Evolutionary conservation across 2,797 vertebrate genomes (phyloP).

Genomic region (Cyprinodon diabolis): DNA sequence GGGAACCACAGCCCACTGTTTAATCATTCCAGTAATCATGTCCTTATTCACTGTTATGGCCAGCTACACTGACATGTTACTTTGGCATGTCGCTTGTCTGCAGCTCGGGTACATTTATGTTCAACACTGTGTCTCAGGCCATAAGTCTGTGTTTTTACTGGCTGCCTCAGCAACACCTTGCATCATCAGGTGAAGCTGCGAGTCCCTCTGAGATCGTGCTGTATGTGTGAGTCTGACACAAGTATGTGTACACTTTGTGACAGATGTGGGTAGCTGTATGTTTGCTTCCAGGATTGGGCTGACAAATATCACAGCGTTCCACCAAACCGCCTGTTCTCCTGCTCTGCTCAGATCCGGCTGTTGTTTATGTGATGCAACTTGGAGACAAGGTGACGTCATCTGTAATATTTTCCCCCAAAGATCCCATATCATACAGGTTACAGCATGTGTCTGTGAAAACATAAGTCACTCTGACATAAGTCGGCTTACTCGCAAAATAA

Average conservation of each 20-base stretch:
- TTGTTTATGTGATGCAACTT: conserved; percentile 71
- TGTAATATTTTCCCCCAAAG: conserved; percentile 66
- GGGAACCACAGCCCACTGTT: conserved; percentile 16
- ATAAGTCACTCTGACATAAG: conserved; percentile 19
- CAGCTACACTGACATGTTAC: conserved; percentile 46
- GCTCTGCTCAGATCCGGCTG: conserved; percentile 59
- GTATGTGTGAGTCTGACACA: conserved; percentile 38
- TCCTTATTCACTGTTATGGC: conserved; percentile 14
- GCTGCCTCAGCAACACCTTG: conserved; percentile 33
- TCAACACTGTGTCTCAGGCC: conserved; percentile 30
- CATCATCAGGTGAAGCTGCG: conserved; percentile 49
- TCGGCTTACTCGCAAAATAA: conserved; percentile 37
- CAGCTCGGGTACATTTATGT: conserved; percentile 48
- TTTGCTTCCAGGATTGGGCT: conserved; percentile 73
- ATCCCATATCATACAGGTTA: conserved; percentile 55
- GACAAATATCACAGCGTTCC: conserved; percentile 74
- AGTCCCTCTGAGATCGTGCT: conserved; percentile 30
- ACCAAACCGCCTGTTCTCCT: conserved; percentile 67
- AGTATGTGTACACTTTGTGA: conserved; percentile 39
- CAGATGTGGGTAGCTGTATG: conserved; percentile 70
- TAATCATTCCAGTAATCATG: conserved; percentile 29
- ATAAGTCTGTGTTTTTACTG: conserved; percentile 36
- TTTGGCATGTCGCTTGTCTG: conserved; percentile 40
- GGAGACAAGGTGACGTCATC: conserved; percentile 77
- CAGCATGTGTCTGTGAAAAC: conserved; percentile 44